A percentile compares a stretch with the other conserved stretches of the same genome.
phyloP scores from a whole-genome alignment of 2,113 vertebrate genomes.

The Oncorhynchus clarkii region DNA sequence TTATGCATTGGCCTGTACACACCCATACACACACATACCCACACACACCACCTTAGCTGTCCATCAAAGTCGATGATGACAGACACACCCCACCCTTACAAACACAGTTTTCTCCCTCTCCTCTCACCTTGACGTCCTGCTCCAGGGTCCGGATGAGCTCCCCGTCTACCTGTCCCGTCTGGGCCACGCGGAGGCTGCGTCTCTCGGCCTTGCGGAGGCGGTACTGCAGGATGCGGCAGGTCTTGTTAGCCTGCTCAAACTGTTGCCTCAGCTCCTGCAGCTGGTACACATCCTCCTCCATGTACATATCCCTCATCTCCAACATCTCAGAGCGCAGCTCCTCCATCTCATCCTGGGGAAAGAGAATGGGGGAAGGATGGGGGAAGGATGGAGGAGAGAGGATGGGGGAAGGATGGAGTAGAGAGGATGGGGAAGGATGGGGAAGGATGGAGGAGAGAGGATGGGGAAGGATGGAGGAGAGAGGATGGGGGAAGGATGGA shows the following conservation, averaged over 20 bases:
- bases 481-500: too few species aligned
- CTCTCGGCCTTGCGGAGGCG: constrained; percentile 94
- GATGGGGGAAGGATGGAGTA: too few species aligned
- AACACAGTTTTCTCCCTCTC: background rate
- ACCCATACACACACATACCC: too few species aligned
- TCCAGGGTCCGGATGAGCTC: constrained; percentile 93
- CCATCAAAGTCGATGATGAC: too few species aligned
- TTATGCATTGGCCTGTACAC: background rate
- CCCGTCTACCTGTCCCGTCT: constrained; percentile 92
- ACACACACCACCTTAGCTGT: background rate
- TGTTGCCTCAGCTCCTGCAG: constrained; percentile 95
- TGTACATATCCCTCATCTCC: constrained; percentile 98
- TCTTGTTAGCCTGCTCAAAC: constrained; percentile 96
- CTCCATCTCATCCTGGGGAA: constrained; percentile 91
- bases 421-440: too few species aligned
- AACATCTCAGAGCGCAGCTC: constrained; percentile 96
- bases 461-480: too few species aligned
- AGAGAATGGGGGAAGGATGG: background rate
- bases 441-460: too few species aligned
- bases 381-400: too few species aligned
- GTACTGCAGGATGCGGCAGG: constrained; percentile 97
- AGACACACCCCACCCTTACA: background rate
- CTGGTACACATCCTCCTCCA: constrained; percentile 98
- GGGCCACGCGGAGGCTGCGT: constrained; percentile 90
- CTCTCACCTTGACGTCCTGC: constrained; percentile 93